Base-by-base conservation (phyloP, 2,113 vertebrate genomes). In the Entomyzon cyanotis region DNA sequence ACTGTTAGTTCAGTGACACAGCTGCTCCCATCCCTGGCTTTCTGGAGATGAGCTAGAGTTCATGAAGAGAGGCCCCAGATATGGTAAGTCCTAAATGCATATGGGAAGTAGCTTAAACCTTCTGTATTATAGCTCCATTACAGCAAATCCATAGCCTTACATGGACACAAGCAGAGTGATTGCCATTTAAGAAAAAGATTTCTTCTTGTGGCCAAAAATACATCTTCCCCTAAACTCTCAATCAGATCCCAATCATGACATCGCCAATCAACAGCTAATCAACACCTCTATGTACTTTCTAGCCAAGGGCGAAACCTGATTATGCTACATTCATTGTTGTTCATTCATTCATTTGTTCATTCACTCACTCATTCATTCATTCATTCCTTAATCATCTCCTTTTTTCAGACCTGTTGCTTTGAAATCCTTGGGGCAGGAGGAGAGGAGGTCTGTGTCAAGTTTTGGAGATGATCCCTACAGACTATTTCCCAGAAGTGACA, bases 171-270 rank as follows among this genome's bases (percentile, higher is more conserved):
- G n/a, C 27, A 87, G 67, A 75, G 39, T 15, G 14, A 74, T 3
- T 84, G 46, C 16, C 12, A 62, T 73, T 69, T 39, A 69, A 64
- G 55, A 74, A 23, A 56, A 63, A 62, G 15, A 35, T 11, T 21
- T 24, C 19, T 46, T 68, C 39, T 84, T 68, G 63, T 82, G 49
- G 27, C 15, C 78, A 78, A 59, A 84, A 93, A 33, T 25, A 24
- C 0, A 0, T 49, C 60, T n/a, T 84, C 10, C 9, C 17, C 60
- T 11, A 50, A 53, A 28, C 19, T 79, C 39, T 71, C 49, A 44
- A 39, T 52, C 67, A 95, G 85, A 47, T 73, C 53, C 79, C 70
- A 68, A 56, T 42, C 62, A 68, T 1, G 4, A 23, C 76, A 78
- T 42, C 68, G 50, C 5, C 1, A 52, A 59, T 62, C 73, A 55